These are phyloP conservation scores for Phalangium opilio DNA, from an alignment of 2,888 invertebrate species.

Conservation along the genomic window DNA sequence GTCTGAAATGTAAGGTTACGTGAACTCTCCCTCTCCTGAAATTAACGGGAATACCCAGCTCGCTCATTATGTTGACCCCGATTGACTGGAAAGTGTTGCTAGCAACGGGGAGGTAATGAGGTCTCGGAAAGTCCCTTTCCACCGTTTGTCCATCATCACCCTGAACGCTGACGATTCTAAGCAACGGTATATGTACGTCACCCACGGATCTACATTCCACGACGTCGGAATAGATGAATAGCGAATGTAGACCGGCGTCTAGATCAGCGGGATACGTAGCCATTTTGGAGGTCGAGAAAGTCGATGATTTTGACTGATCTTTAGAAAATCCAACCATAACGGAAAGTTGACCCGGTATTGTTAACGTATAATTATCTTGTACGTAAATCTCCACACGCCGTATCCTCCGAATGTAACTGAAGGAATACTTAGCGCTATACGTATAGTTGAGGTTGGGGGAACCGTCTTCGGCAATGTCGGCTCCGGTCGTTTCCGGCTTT, in stretches of 20 bases:
- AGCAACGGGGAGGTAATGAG: slow-evolving; percentile 3
- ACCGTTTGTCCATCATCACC: slow-evolving; percentile 1
- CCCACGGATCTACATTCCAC: slow-evolving; percentile 21
- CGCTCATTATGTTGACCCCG: slow-evolving; percentile 3
- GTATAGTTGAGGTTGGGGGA: too few species aligned
- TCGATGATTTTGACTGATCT: too few species aligned
- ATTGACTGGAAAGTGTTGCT: slow-evolving; percentile 5
- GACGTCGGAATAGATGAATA: slow-evolving; percentile 22
- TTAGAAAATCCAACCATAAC: too few species aligned
- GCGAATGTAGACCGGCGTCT: background rate
- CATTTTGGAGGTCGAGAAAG: too few species aligned
- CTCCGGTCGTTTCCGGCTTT: too few species aligned
- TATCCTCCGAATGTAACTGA: slow-evolving; percentile 18
- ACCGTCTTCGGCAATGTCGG: too few species aligned
- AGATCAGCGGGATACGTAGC: background rate
- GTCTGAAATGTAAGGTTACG: slow-evolving; percentile 4
- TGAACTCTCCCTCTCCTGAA: slow-evolving; percentile 4
- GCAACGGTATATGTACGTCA: slow-evolving; percentile 20
- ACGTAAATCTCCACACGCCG: slow-evolving; percentile 12
- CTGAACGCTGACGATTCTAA: slow-evolving; percentile 21
- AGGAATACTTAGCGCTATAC: too few species aligned
- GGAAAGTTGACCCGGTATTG: too few species aligned
- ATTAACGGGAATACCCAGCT: slow-evolving; percentile 3
- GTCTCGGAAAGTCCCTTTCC: slow-evolving; percentile 1
- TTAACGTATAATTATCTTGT: too few species aligned